Evolutionary conservation across 2,797 vertebrate genomes (phyloP).

Genomic region (Pelodytes ibericus): DNA sequence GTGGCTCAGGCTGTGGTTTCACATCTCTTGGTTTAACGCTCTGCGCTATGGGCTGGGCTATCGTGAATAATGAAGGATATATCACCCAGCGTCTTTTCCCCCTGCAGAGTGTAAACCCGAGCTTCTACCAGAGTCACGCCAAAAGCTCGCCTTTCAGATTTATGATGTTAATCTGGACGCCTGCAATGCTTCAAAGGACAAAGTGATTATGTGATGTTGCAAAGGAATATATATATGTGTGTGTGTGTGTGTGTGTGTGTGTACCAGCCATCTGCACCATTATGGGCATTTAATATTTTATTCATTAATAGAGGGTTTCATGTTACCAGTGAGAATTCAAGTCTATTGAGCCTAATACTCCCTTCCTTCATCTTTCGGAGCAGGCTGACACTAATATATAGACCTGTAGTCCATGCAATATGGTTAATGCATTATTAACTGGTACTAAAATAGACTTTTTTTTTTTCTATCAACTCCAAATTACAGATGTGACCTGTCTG

Average conservation of each 20-base stretch:
- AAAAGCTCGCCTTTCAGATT: conserved; percentile 20
- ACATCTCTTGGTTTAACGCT: conserved; percentile 13
- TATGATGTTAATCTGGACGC: conserved; percentile 41
- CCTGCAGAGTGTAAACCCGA: conserved; percentile 10
- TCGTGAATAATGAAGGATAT: conserved; percentile 40
- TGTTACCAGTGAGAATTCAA: conserved; percentile 39
- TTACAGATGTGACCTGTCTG: conserved; percentile 11
- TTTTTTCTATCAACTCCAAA: not conserved
- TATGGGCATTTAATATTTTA: conserved; percentile 52
- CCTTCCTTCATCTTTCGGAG: not conserved
- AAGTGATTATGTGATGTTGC: conserved; percentile 25
- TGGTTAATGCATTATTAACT: conserved; percentile 19
- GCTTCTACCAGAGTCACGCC: not conserved
- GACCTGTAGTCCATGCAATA: conserved; percentile 1
- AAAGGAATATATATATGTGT: conserved; percentile 30
- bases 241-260: conserved; percentile 23
- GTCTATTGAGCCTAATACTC: conserved; percentile 1
- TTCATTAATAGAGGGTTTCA: conserved; percentile 46
- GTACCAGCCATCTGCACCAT: conserved; percentile 35
- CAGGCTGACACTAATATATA: conserved; percentile 18
- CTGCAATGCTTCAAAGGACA: conserved; percentile 41
- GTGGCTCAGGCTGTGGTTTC: conserved; percentile 23
- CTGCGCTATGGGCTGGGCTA: conserved; percentile 4
- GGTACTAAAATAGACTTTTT: conserved; percentile 25
- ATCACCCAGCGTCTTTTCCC: conserved; percentile 1